phyloP scores from a whole-genome alignment of 2,797 vertebrate species.

The Catharus ustulatus region DNA sequence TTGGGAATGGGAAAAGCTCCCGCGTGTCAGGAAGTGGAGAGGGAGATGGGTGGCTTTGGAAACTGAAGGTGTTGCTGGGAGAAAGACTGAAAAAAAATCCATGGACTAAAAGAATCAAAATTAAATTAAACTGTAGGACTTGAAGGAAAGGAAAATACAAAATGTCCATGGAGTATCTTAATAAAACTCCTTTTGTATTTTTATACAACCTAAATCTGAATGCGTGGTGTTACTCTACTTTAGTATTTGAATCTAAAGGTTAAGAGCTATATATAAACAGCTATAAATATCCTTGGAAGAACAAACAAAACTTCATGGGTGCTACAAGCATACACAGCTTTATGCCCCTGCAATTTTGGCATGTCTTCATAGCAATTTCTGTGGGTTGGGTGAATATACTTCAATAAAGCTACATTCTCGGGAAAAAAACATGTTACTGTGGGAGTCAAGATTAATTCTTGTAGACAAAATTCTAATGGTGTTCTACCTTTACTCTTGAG shows the following conservation, averaged over 20 bases:
- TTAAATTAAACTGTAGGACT: background rate
- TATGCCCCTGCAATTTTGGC: background rate
- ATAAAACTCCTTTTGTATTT: background rate
- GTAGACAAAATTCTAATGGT: background rate
- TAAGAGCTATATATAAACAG: constrained; percentile 50
- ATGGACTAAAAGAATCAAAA: background rate
- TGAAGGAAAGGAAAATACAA: background rate
- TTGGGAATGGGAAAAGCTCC: background rate
- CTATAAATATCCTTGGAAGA: constrained; percentile 47
- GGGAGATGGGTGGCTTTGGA: background rate
- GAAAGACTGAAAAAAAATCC: background rate
- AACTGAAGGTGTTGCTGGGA: background rate
- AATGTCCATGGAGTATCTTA: background rate
- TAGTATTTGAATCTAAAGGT: constrained; percentile 33
- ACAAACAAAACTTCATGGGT: background rate
- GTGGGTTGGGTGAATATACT: background rate
- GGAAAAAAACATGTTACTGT: background rate
- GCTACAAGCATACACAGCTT: background rate
- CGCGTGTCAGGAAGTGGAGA: background rate
- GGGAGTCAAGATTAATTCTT: background rate
- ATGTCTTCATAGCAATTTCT: background rate
- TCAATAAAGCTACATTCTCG: background rate
- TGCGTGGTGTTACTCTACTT: background rate
- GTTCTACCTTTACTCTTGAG: background rate
- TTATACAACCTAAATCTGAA: background rate